A percentile compares a stretch with the other conserved stretches of the same genome.
These are phyloP conservation scores for Scaptodrosophila lebanonensis DNA, from an alignment of 1,140 invertebrate species.

Conservation along the genomic window DNA sequence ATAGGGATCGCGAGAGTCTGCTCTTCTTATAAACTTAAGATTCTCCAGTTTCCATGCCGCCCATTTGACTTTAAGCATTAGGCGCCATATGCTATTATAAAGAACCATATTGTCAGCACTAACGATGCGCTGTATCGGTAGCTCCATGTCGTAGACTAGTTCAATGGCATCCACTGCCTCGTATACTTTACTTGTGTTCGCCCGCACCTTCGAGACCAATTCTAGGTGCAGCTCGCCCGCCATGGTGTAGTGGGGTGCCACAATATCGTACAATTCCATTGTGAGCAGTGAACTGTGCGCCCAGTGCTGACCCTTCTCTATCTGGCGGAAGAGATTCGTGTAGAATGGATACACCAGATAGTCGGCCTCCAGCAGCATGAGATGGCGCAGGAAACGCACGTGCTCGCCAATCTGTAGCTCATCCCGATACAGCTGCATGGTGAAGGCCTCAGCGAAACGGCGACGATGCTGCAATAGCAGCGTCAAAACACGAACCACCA, in stretches of 20 bases:
- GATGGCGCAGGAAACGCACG: constrained; percentile 54
- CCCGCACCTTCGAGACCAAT: constrained; percentile 26
- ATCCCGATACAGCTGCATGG: constrained; percentile 52
- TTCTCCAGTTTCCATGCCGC: constrained; percentile 61
- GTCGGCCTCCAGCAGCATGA: constrained; percentile 59
- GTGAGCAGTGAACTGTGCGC: constrained; percentile 41
- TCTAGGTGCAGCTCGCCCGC: constrained; percentile 32
- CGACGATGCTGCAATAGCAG: constrained; percentile 42
- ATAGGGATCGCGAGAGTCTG: constrained; percentile 21
- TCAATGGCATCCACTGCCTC: constrained; percentile 54
- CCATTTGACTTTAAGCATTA: constrained; percentile 72
- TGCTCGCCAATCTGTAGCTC: constrained; percentile 43
- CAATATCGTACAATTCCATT: constrained; percentile 41
- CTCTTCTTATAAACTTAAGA: constrained; percentile 39
- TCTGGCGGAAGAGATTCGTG: constrained; percentile 49
- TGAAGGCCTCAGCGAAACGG: constrained; percentile 45
- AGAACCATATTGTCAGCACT: constrained; percentile 23
- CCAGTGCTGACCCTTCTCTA: constrained; percentile 55
- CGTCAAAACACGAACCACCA: constrained; percentile 20
- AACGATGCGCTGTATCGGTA: constrained; percentile 44
- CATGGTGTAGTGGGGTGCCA: constrained; percentile 32
- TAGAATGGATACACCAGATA: constrained; percentile 60
- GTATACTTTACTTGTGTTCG: constrained; percentile 39
- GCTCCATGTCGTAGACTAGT: constrained; percentile 43
- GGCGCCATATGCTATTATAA: constrained; percentile 67